Conservation (phyloP, 37 sponge, comb jelly and placozoan genomes). For the Cliona cf. orientalis region DNA sequence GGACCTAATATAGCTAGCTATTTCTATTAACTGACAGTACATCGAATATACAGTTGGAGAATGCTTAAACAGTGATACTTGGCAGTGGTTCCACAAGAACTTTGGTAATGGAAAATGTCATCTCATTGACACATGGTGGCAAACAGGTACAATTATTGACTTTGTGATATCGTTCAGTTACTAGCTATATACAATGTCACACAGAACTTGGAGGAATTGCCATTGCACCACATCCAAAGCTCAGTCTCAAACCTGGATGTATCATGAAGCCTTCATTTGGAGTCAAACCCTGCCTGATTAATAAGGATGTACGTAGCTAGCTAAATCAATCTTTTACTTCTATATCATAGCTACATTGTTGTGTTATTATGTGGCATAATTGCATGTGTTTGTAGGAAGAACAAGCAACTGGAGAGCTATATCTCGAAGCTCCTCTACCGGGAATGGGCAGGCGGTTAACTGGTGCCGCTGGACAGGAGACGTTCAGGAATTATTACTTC, state of each 20-base stretch:
- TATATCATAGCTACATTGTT: too few relatives aligned
- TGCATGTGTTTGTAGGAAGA: background rate
- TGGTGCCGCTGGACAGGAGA: too few relatives aligned
- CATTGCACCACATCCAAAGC: too few relatives aligned
- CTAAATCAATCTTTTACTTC: too few relatives aligned
- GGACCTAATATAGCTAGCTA: too few relatives aligned
- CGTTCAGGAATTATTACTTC: background rate
- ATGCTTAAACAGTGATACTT: constrained; percentile 31
- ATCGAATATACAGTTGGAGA: constrained; percentile 37
- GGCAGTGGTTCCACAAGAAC: background rate
- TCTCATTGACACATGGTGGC: constrained; percentile 20
- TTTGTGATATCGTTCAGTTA: background rate
- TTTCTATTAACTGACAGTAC: background rate
- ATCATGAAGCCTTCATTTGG: too few relatives aligned
- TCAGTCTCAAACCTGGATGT: too few relatives aligned
- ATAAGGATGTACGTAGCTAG: too few relatives aligned
- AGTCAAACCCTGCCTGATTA: too few relatives aligned
- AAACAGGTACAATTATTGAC: background rate
- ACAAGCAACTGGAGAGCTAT: background rate
- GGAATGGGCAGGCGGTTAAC: background rate
- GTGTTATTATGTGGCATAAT: too few relatives aligned
- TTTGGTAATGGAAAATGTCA: background rate
- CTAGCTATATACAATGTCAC: too few relatives aligned
- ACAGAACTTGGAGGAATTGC: background rate
- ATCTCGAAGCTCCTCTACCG: background rate